These are phyloP conservation scores for Melieria crassipennis DNA, from an alignment of 2,888 invertebrate genomes.

Conservation along the genomic window DNA sequence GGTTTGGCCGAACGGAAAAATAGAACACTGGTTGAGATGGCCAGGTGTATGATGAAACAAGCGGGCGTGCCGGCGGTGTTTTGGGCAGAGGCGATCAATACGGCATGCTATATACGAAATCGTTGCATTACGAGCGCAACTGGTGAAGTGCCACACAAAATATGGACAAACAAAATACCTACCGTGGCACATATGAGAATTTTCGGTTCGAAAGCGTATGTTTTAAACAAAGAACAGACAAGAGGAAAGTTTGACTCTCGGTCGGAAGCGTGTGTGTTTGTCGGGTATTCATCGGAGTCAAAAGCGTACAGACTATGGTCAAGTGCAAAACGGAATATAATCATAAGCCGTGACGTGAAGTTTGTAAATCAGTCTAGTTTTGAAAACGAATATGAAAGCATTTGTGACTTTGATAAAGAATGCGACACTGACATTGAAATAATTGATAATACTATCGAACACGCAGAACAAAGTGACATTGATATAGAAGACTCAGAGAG, in stretches of 20 bases:
- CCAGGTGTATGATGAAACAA: constrained; percentile 49
- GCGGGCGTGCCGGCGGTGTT: constrained; percentile 43
- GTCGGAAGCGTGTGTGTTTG: constrained; percentile 26
- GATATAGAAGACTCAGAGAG: too few species aligned
- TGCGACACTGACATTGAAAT: constrained; percentile 21
- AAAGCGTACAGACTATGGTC: constrained; percentile 39
- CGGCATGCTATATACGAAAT: constrained; percentile 31
- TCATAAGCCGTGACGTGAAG: constrained; percentile 37
- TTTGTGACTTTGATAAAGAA: constrained; percentile 20
- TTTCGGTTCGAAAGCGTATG: constrained; percentile 38
- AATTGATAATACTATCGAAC: constrained; percentile 1
- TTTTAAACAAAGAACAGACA: constrained; percentile 13
- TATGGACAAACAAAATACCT: constrained; percentile 31
- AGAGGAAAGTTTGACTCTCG: not conserved
- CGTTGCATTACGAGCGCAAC: constrained; percentile 20
- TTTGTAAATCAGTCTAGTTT: constrained; percentile 35
- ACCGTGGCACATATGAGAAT: constrained; percentile 25
- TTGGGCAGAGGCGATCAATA: constrained; percentile 37
- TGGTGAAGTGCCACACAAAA: constrained; percentile 24
- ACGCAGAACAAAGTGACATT: constrained; percentile 3
- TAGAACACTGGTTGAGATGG: constrained; percentile 36
- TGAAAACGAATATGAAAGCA: constrained; percentile 26
- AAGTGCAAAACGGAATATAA: constrained; percentile 21
- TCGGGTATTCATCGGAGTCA: constrained; percentile 32
- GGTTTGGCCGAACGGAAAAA: constrained; percentile 36